phyloP scores from a whole-genome alignment of 2,888 invertebrate genomes.

The Callinectes sapidus region DNA sequence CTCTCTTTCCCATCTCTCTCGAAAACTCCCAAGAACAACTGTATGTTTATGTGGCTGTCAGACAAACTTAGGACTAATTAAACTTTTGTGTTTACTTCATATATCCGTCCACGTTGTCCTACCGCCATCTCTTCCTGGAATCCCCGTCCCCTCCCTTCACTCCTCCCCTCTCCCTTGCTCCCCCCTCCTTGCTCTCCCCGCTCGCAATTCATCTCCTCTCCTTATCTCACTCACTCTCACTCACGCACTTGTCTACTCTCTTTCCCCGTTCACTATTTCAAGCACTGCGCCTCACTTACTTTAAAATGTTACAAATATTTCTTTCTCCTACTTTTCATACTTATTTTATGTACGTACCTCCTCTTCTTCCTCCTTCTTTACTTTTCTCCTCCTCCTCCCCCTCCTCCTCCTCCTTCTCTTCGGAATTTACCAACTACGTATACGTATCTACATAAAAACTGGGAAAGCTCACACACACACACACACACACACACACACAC shows the following conservation, averaged over 20 bases:
- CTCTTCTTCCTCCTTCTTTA: neutral
- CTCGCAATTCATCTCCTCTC: neutral
- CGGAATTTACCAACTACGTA: neutral
- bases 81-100: constrained; percentile 18
- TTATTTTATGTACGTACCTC: neutral
- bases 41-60: constrained; percentile 28
- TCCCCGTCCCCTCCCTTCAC: neutral
- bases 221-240: neutral
- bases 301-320: neutral
- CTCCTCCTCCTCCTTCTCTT: neutral
- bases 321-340: neutral
- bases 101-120: neutral
- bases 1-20: neutral
- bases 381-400: neutral
- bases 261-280: neutral
- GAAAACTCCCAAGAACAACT: constrained; percentile 19
- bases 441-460: neutral
- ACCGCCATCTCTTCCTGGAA: neutral
- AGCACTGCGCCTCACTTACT: neutral
- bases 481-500: constrained; percentile 35
- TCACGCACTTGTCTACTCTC: neutral
- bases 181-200: neutral
- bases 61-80: constrained; percentile 23
- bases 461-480: neutral
- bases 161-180: neutral